Conservation (phyloP, 2,113 vertebrate genomes). For the Scartelaos histophorus region DNA sequence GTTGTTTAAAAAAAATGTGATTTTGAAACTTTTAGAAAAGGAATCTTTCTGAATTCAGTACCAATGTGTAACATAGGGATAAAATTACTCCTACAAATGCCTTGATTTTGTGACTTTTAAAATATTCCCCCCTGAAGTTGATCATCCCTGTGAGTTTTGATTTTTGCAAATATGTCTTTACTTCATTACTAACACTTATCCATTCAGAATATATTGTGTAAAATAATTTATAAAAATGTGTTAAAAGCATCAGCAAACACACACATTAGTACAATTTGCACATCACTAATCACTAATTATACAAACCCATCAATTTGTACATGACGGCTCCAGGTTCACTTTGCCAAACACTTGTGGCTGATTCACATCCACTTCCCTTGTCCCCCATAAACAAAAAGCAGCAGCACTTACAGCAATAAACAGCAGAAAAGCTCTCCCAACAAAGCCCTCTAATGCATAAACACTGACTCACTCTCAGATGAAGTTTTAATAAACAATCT, state of each 20-base stretch:
- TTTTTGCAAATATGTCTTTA: not conserved
- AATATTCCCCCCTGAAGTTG: no score
- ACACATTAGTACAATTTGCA: not conserved
- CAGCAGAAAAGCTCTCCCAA: not conserved
- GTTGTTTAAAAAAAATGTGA: not conserved
- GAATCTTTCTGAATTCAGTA: not conserved
- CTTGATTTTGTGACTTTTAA: no score
- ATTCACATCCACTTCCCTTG: constrained; percentile 1
- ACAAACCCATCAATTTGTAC: not conserved
- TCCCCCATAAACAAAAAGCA: not conserved
- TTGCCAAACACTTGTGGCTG: not conserved
- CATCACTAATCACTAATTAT: not conserved
- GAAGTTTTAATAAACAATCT: constrained; percentile 10
- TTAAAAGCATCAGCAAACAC: not conserved
- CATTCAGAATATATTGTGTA: not conserved
- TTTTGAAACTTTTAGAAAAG: not conserved
- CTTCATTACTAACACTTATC: not conserved
- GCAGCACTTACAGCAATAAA: constrained; percentile 1
- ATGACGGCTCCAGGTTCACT: not conserved
- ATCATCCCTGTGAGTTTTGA: no score
- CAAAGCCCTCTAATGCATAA: constrained; percentile 2
- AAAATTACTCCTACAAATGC: no score
- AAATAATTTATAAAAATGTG: not conserved
- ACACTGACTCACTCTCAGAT: constrained; percentile 7
- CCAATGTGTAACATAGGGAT: no score